Conservation (phyloP, 1,140 invertebrate genomes). For the Elysia chlorotica region DNA sequence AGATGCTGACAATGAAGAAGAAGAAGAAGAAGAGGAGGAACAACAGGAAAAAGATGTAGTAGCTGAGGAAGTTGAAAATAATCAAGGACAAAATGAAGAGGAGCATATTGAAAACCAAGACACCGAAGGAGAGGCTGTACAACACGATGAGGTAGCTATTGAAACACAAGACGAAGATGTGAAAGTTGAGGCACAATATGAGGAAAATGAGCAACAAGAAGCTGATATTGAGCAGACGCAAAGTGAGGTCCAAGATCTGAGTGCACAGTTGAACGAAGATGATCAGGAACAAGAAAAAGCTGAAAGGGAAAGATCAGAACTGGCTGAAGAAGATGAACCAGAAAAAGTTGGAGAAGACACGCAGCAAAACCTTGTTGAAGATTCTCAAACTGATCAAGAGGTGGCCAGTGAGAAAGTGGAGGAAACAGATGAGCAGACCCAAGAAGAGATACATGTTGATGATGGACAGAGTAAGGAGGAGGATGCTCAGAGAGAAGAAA, state of each 20-base stretch:
- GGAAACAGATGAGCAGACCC: not conserved
- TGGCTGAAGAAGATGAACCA: not conserved
- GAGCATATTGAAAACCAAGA: not conserved
- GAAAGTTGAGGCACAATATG: not conserved
- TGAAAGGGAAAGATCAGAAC: not conserved
- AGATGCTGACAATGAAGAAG: slow-evolving; percentile 1
- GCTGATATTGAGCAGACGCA: not conserved
- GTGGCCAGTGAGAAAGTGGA: not conserved
- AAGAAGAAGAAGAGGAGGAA: not conserved
- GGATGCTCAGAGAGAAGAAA: not conserved
- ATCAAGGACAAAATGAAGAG: not conserved
- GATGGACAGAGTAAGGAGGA: not conserved
- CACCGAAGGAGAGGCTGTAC: not conserved
- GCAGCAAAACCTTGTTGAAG: not conserved
- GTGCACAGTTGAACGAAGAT: not conserved
- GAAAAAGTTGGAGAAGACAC: not conserved
- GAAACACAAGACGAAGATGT: not conserved
- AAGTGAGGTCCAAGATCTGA: not conserved
- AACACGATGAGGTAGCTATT: not conserved
- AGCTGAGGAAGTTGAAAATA: not conserved
- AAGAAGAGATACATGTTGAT: not conserved
- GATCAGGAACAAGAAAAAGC: not conserved
- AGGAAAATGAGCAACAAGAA: not conserved
- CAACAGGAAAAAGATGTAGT: not conserved
- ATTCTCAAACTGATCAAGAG: not conserved